Conservation (phyloP, 2,888 invertebrate genomes). For the Eubasilissa splendida region DNA sequence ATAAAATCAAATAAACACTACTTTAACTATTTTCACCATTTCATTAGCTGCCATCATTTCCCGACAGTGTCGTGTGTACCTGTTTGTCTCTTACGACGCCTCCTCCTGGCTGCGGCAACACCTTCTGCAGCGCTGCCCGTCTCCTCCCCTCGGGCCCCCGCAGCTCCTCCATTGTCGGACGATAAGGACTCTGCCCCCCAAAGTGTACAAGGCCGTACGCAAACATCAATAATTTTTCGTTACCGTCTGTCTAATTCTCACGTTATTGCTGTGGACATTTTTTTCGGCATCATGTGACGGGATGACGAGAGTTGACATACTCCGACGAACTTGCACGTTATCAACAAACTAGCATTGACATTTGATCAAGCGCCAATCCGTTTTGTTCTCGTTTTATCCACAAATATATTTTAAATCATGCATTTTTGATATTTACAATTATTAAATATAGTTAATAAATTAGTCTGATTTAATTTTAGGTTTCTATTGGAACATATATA, state of each 20-base stretch:
- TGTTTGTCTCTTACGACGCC: slow-evolving; percentile 61
- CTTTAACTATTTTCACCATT: too few species aligned
- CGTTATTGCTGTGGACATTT: not conserved
- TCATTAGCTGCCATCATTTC: slow-evolving; percentile 7
- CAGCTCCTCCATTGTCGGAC: slow-evolving; percentile 68
- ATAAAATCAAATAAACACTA: too few species aligned
- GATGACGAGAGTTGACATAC: too few species aligned
- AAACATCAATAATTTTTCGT: slow-evolving; percentile 29
- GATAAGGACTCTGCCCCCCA: slow-evolving; percentile 73
- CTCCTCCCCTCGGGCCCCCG: slow-evolving; percentile 59
- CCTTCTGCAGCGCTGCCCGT: slow-evolving; percentile 35
- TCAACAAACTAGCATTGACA: not conserved
- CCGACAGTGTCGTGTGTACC: slow-evolving; percentile 30
- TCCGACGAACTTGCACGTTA: not conserved
- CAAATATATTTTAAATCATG: too few species aligned
- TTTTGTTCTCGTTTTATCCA: too few species aligned
- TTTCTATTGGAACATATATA: too few species aligned
- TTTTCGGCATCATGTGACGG: too few species aligned
- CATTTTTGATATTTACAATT: too few species aligned
- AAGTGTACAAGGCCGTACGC: slow-evolving; percentile 60
- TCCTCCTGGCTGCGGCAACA: slow-evolving; percentile 59
- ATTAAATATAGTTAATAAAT: too few species aligned
- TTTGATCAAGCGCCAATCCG: not conserved
- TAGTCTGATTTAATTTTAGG: too few species aligned
- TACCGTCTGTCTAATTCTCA: slow-evolving; percentile 17